phyloP scores from a whole-genome alignment of 2,888 invertebrate species.

The Tryphoninae sp. region DNA sequence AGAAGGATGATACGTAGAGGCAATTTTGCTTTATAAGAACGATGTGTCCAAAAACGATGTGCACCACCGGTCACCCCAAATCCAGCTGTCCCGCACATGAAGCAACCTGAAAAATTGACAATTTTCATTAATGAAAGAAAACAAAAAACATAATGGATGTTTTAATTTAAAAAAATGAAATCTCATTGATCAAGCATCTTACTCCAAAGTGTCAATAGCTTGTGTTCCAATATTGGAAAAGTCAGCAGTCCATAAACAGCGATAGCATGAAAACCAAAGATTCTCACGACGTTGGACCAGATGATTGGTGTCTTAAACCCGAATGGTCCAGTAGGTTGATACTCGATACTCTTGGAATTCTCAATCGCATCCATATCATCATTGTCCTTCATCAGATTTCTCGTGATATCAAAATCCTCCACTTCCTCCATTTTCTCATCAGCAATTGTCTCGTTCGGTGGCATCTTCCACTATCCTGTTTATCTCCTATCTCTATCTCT shows the following conservation, averaged over 20 bases:
- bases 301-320: conserved; percentile 54
- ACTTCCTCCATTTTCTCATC: conserved; percentile 30
- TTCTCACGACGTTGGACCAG: conserved; percentile 51
- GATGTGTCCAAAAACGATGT: conserved; percentile 87
- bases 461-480: conserved; percentile 28
- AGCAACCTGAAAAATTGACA: conserved; percentile 41
- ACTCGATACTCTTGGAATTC: background rate
- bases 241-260: conserved; percentile 55
- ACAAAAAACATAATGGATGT: background rate
- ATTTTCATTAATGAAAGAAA: background rate
- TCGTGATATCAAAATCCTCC: conserved; percentile 28
- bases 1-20: conserved; percentile 85
- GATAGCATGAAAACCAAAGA: conserved; percentile 52
- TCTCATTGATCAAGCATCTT: background rate
- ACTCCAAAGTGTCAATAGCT: conserved; percentile 59
- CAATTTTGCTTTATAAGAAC: conserved; percentile 86
- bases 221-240: conserved; percentile 43
- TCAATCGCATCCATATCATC: background rate
- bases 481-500: background rate
- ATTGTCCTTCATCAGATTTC: conserved; percentile 22
- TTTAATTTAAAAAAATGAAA: background rate
- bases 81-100: conserved; percentile 83
- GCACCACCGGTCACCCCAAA: conserved; percentile 88
- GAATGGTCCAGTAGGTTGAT: conserved; percentile 36
- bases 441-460: conserved; percentile 50